phyloP scores from a whole-genome alignment of 2,797 vertebrate genomes.

The Coregonus suidteri region DNA sequence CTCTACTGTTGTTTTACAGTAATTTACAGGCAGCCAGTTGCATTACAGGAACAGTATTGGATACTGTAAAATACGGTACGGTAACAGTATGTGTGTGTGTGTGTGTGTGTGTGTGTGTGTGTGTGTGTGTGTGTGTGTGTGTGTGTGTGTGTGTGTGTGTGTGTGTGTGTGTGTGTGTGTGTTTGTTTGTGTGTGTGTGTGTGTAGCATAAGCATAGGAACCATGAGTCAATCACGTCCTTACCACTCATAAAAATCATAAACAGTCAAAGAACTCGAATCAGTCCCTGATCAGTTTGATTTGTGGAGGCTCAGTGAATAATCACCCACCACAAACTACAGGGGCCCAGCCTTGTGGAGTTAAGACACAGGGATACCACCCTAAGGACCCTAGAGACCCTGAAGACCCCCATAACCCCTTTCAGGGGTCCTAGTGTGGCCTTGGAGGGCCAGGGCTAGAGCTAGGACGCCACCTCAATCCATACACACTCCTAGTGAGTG shows the following conservation, averaged over 20 bases:
- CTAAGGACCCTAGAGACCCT: conserved; percentile 15
- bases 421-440: conserved; percentile 63
- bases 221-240: not conserved
- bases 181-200: not conserved
- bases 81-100: too few relatives aligned
- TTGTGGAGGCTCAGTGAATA: not conserved
- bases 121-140: conserved; percentile 24
- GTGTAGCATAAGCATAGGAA: not conserved
- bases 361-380: conserved; percentile 38
- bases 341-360: conserved; percentile 32
- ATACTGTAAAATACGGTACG: too few relatives aligned
- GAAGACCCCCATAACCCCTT: conserved; percentile 55
- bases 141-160: conserved; percentile 25
- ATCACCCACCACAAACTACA: not conserved
- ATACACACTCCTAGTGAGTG: conserved; percentile 56
- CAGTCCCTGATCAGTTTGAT: not conserved
- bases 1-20: too few relatives aligned
- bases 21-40: too few relatives aligned
- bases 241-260: not conserved
- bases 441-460: conserved; percentile 35
- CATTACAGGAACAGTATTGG: too few relatives aligned
- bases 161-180: conserved; percentile 38
- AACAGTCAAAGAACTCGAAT: not conserved
- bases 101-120: too few relatives aligned
- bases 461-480: conserved; percentile 55